Conservation (phyloP, 2,113 vertebrate species). For the Cheilinus undulatus region DNA sequence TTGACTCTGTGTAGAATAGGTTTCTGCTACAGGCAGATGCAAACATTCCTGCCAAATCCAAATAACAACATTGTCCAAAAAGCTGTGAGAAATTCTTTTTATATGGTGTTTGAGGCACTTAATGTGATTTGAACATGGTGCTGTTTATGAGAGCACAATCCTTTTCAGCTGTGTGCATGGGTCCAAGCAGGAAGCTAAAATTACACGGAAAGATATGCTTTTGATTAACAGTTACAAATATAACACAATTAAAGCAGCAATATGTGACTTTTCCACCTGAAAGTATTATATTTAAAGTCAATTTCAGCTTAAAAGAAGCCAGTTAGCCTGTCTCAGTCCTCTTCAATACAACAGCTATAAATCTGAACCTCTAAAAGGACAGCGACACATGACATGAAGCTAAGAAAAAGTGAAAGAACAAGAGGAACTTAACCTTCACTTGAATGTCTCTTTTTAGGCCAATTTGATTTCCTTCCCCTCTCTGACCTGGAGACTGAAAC, state of each 20-base stretch:
- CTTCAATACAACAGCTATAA: too few relatives aligned
- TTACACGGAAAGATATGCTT: background rate
- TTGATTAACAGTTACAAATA: background rate
- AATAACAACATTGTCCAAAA: background rate
- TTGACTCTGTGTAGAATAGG: background rate
- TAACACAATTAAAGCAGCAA: background rate
- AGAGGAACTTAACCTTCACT: too few relatives aligned
- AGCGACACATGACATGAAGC: too few relatives aligned
- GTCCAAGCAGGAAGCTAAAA: slow-evolving; percentile 5
- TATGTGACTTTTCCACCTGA: too few relatives aligned
- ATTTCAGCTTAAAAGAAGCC: too few relatives aligned
- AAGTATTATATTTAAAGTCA: too few relatives aligned
- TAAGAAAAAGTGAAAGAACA: too few relatives aligned
- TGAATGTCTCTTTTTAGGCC: too few relatives aligned
- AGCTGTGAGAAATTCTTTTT: slow-evolving; percentile 14
- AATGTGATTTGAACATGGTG: slow-evolving; percentile 49
- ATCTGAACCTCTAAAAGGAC: too few relatives aligned
- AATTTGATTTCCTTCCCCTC: too few relatives aligned
- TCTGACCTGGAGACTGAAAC: too few relatives aligned
- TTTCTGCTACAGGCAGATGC: background rate
- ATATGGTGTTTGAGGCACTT: slow-evolving; percentile 4
- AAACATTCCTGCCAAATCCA: background rate
- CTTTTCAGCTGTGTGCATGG: background rate
- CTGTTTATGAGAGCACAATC: slow-evolving; percentile 33
- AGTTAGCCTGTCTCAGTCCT: too few relatives aligned